Conservation (phyloP, 2,113 vertebrate species). For the Recurvirostra avosetta region DNA sequence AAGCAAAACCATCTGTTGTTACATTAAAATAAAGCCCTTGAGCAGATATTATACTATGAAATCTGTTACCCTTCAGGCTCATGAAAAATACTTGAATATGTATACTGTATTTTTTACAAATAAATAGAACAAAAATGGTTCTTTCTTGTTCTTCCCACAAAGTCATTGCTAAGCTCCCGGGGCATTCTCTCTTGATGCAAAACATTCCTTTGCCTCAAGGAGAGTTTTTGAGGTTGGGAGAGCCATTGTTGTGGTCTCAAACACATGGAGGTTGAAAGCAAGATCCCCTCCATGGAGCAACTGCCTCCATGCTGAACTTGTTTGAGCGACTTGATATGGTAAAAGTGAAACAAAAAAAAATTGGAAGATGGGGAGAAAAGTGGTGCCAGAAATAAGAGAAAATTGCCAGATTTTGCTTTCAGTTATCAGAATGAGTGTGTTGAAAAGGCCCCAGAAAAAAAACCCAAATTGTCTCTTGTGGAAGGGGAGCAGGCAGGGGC, state of each 20-base stretch:
- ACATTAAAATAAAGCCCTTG: conserved; percentile 52
- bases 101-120: conserved; percentile 51
- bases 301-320: not conserved
- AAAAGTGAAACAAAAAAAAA: conserved; percentile 14
- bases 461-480: not conserved
- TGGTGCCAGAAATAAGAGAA: not conserved
- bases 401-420: not conserved
- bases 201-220: conserved; percentile 57
- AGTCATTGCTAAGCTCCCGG: conserved; percentile 26
- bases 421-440: not conserved
- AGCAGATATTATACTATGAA: conserved; percentile 36
- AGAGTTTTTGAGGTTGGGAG: conserved; percentile 48
- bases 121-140: conserved; percentile 50
- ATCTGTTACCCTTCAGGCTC: conserved; percentile 43
- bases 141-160: conserved; percentile 55
- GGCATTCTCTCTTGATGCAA: conserved; percentile 43
- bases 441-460: not conserved
- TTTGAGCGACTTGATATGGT: conserved; percentile 1
- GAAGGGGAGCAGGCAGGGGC: not conserved
- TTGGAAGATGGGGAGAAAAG: not conserved
- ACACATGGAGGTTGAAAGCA: conserved; percentile 24
- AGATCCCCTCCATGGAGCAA: not conserved
- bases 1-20: conserved; percentile 58
- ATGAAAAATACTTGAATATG: conserved; percentile 49
- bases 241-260: conserved; percentile 52